phyloP scores from a whole-genome alignment of 92 coral and sea anemone genomes.

The Pocillopora meandrina region DNA sequence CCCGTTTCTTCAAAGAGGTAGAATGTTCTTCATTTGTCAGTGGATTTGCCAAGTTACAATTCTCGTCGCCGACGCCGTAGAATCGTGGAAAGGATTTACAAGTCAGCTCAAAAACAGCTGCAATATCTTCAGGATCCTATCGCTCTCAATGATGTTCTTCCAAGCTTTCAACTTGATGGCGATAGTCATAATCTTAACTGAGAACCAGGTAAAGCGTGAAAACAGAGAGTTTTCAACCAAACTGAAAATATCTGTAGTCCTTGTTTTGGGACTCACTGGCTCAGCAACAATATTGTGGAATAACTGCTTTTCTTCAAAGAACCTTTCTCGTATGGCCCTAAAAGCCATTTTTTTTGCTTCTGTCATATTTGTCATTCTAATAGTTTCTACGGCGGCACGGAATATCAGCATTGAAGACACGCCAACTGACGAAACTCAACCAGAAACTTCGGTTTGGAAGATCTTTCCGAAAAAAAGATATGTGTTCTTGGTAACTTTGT shows the following conservation, averaged over 20 bases:
- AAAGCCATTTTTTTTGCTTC: neutral
- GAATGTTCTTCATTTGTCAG: neutral
- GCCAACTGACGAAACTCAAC: neutral
- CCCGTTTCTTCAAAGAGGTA: neutral
- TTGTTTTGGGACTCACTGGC: neutral
- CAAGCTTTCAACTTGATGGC: neutral
- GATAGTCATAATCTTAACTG: neutral
- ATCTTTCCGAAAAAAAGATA: too few relatives aligned
- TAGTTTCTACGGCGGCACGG: neutral
- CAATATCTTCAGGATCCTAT: neutral
- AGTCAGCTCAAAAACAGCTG: neutral
- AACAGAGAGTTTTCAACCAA: neutral
- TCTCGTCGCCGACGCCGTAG: neutral
- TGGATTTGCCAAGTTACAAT: slow-evolving; percentile 7
- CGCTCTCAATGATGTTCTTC: neutral
- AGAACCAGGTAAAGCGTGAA: neutral
- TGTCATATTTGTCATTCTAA: neutral
- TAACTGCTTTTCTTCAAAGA: neutral
- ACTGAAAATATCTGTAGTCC: neutral
- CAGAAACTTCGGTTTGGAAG: too few relatives aligned
- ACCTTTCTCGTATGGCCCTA: neutral
- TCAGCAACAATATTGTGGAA: neutral
- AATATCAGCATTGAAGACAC: neutral
- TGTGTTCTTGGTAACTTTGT: too few relatives aligned
- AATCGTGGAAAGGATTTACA: neutral